Evolutionary conservation across 2,113 vertebrate species (phyloP).

Genomic region (Azemiops feae): DNA sequence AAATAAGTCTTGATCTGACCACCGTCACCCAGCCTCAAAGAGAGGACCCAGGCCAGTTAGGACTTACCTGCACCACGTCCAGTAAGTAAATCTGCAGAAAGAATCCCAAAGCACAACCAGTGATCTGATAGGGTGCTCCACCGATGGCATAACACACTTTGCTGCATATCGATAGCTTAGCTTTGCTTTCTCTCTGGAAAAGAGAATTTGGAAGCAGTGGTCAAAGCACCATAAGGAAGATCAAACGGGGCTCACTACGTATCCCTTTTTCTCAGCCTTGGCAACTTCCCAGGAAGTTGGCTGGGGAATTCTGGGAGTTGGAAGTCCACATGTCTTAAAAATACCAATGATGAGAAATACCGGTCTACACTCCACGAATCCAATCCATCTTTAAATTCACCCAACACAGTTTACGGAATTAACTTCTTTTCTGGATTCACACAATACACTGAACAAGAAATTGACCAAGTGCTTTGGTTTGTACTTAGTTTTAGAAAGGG

Average conservation of each 20-base stretch:
- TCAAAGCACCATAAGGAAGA: background rate
- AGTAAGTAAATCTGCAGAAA: slow-evolving; percentile 93
- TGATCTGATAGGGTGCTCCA: slow-evolving; percentile 92
- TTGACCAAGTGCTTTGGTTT: background rate
- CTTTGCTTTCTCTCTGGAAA: slow-evolving; percentile 63
- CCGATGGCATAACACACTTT: slow-evolving; percentile 91
- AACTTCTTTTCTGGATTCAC: background rate
- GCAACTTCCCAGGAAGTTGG: background rate
- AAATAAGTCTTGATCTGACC: background rate
- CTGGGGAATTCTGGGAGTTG: background rate
- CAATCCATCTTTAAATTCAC: no score
- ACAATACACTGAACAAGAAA: background rate
- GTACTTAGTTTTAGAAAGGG: background rate
- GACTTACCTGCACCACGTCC: slow-evolving; percentile 87
- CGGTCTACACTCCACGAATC: background rate
- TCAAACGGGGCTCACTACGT: background rate
- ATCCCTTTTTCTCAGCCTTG: no score
- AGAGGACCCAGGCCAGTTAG: background rate
- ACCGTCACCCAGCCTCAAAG: no score
- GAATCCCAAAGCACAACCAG: slow-evolving; percentile 88
- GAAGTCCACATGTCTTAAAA: background rate
- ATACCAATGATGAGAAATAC: background rate
- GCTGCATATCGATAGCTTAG: slow-evolving; percentile 79
- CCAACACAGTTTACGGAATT: background rate
- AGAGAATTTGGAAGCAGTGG: background rate